Evolutionary conservation across 2,113 vertebrate species (phyloP).

Genomic region (Salvelinus namaycush): DNA sequence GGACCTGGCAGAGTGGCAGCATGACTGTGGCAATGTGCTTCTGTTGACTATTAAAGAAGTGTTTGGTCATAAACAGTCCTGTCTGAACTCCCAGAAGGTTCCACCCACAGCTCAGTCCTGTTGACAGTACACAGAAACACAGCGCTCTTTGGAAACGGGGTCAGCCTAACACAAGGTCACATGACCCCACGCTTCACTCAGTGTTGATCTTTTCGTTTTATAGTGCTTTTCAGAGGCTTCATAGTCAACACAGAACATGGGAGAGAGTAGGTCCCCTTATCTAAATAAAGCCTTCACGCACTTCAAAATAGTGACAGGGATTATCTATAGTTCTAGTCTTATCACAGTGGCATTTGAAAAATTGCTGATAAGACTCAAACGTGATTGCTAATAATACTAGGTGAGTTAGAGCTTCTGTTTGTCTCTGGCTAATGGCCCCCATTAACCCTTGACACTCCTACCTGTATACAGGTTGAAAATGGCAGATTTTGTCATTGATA

Average conservation of each 20-base stretch:
- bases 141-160: neutral
- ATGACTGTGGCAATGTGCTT: neutral
- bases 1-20: neutral
- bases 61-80: neutral
- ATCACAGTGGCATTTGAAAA: neutral
- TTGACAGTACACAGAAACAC: slow-evolving; percentile 7
- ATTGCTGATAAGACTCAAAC: neutral
- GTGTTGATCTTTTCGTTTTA: neutral
- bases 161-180: slow-evolving; percentile 1
- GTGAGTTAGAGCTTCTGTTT: too few relatives aligned
- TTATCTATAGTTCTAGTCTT: neutral
- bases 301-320: neutral
- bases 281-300: neutral
- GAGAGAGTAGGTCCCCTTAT: neutral
- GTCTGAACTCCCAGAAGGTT: neutral
- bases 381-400: neutral
- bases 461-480: too few relatives aligned
- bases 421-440: too few relatives aligned
- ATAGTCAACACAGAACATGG: neutral
- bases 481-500: too few relatives aligned
- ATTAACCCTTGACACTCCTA: too few relatives aligned
- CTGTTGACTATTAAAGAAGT: neutral
- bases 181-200: slow-evolving; percentile 6
- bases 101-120: neutral
- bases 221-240: neutral